Evolutionary conservation across 2,888 invertebrate genomes (phyloP).

Genomic region (Coelinius sp.): DNA sequence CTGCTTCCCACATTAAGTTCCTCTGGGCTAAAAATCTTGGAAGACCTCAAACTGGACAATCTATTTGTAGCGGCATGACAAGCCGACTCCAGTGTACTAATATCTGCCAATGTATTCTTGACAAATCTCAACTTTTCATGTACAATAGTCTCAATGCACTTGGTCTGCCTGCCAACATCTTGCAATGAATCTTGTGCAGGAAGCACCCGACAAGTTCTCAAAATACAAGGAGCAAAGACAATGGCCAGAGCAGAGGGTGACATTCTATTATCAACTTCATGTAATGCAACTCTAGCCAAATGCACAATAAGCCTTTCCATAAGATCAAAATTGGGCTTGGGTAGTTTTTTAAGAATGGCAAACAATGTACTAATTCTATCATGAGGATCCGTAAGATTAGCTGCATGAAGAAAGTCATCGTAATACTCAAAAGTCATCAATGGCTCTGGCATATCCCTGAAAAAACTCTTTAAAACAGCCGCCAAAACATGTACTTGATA

Average conservation of each 20-base stretch:
- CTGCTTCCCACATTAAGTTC: conserved; percentile 70
- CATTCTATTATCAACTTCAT: conserved; percentile 93
- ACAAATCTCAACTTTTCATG: conserved; percentile 88
- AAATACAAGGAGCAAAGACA: conserved; percentile 94
- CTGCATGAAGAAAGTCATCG: conserved; percentile 93
- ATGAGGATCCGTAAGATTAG: conserved; percentile 85
- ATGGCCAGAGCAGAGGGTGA: conserved; percentile 91
- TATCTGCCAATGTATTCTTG: conserved; percentile 88
- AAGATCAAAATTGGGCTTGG: conserved; percentile 89
- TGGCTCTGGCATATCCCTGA: conserved; percentile 94
- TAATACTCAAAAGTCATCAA: conserved; percentile 93
- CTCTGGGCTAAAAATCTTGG: conserved; percentile 79
- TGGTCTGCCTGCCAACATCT: conserved; percentile 90
- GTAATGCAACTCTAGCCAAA: conserved; percentile 87
- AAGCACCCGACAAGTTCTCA: conserved; percentile 87
- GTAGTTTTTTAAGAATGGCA: conserved; percentile 89
- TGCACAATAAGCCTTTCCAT: conserved; percentile 95
- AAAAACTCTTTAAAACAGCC: conserved; percentile 89
- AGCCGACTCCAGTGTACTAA: conserved; percentile 90
- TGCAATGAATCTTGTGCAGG: conserved; percentile 93
- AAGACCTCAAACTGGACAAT: conserved; percentile 82
- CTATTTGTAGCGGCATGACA: conserved; percentile 88
- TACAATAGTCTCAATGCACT: conserved; percentile 92
- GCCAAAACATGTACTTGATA: conserved; percentile 93
- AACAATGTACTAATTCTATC: conserved; percentile 89